These are phyloP conservation scores for Hypotaenidia philippensis DNA, from an alignment of 2,797 vertebrate species.

Conservation along the genomic window DNA sequence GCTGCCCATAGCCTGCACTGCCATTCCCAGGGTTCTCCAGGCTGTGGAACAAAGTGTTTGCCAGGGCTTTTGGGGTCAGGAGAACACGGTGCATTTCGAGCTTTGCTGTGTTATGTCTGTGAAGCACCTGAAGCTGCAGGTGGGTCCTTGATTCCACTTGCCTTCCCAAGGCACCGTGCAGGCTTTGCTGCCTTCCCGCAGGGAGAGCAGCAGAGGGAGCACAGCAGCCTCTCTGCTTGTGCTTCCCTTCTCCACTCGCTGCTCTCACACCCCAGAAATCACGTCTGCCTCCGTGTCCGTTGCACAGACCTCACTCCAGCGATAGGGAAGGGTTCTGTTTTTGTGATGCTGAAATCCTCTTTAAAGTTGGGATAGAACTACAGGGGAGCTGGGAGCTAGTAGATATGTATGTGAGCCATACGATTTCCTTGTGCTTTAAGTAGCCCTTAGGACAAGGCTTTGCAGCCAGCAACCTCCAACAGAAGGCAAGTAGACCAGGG, in stretches of 20 bases:
- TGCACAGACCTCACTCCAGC: fast-evolving
- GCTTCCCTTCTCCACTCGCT: not conserved
- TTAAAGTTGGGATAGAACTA: not conserved
- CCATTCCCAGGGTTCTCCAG: not conserved
- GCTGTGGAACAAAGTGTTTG: not conserved
- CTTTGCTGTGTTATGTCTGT: too few species aligned
- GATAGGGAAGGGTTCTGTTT: fast-evolving
- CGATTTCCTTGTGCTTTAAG: not conserved
- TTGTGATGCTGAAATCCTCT: not conserved
- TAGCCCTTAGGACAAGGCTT: not conserved
- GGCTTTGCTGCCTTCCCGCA: not conserved
- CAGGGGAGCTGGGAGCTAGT: not conserved
- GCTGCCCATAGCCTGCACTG: not conserved
- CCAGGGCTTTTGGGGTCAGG: not conserved
- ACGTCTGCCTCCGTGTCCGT: fast-evolving
- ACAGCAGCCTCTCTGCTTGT: not conserved
- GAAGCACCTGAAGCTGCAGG: too few species aligned
- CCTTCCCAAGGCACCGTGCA: fast-evolving
- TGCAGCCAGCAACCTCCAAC: not conserved
- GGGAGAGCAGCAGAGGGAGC: conserved; percentile 3
- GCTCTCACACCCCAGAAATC: not conserved
- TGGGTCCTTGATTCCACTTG: fast-evolving
- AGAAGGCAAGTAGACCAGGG: not conserved
- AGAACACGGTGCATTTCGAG: too few species aligned
- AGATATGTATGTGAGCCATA: not conserved